Evolutionary conservation across 2,888 invertebrate species (phyloP), one percentile per base, ranked within the genome.

Genomic region (Acleris literana): DNA sequence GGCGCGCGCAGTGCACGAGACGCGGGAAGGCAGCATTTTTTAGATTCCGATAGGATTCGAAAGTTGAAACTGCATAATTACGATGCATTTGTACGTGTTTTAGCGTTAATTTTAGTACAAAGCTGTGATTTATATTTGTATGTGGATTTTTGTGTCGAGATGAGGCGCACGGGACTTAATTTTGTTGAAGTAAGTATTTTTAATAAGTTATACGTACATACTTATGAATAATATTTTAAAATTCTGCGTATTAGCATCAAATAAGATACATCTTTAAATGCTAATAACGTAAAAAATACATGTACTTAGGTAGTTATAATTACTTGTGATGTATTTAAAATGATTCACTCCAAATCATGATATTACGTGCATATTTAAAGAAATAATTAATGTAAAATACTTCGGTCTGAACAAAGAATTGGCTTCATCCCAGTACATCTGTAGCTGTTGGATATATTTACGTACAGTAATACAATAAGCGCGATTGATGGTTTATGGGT

Each of bases 41-140:
- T 79, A 75, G 77, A 85, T 82, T 80, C 81, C 82, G 77, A 80
- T 84, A 83, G 76, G 81, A 78, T 84, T 84, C 74, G 81, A 86
- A 85, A 86, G 86, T 85, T 83, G 78, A 77, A 74, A 63, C 64
- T 76, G 76, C 76, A 75, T 71, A 71, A 70, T 75, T 71, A 69
- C 74, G 72, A 76, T 82, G 82, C 78, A 76, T 74, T 77, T 73
- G 75, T 68, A 64, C 76, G 76, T 77, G 78, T 72, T 74, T 66
- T 79, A 79, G 75, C 74, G 76, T 72, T 74, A 71, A 71, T 72
- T 75, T 74, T 76, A 68, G 70, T 75, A 70, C 69, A 64, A 68
- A 64, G 62, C 70, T 71, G 71, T 73, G 69, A 71, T 75, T 76
- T 73, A 71, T 72, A 71, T 73, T 71, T 64, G 44, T 64, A 68